Percentiles rank a stretch among this genome's conserved stretches.
phyloP scores from a whole-genome alignment of 2,888 invertebrate species.

The Brenthis daphne region DNA sequence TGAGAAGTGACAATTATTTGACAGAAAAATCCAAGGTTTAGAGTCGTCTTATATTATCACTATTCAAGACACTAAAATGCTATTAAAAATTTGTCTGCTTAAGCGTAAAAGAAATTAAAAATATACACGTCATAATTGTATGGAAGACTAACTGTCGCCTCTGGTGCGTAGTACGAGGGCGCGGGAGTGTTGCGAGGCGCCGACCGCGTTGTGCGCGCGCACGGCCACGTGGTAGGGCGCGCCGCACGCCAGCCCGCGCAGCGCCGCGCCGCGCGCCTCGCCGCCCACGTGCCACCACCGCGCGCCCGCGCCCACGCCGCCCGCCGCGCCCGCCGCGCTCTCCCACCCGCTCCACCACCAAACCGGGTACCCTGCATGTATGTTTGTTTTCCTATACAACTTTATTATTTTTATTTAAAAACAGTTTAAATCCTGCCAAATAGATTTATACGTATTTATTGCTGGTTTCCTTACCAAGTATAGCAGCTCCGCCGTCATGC shows the following conservation, averaged over 20 bases:
- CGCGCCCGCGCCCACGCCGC: slow-evolving; percentile 58
- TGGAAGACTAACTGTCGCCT: slow-evolving; percentile 78
- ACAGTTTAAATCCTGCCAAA: not conserved
- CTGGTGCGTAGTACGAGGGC: slow-evolving; percentile 83
- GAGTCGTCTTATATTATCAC: too few species aligned
- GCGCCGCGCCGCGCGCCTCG: slow-evolving; percentile 66
- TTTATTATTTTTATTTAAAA: not conserved
- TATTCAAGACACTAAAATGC: too few species aligned
- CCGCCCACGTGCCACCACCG: slow-evolving; percentile 80
- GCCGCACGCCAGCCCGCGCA: slow-evolving; percentile 87
- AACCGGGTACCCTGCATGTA: slow-evolving; percentile 55
- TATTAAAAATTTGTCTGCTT: too few species aligned
- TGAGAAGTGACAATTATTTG: too few species aligned
- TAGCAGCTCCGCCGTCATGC: slow-evolving; percentile 49
- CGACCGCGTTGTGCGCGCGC: slow-evolving; percentile 86
- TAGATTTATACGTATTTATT: not conserved
- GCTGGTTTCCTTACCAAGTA: slow-evolving; percentile 46
- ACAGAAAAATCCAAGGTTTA: too few species aligned
- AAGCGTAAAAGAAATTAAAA: too few species aligned
- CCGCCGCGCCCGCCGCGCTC: slow-evolving; percentile 48
- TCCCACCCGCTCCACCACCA: slow-evolving; percentile 50
- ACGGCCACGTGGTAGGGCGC: slow-evolving; percentile 85
- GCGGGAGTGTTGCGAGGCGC: slow-evolving; percentile 84
- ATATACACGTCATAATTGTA: not conserved
- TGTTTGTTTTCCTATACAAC: too few species aligned